Evolutionary conservation across 1,140 invertebrate genomes (phyloP), one percentile per base, ranked within the genome.

Genomic region (Aporrectodea caliginosa): DNA sequence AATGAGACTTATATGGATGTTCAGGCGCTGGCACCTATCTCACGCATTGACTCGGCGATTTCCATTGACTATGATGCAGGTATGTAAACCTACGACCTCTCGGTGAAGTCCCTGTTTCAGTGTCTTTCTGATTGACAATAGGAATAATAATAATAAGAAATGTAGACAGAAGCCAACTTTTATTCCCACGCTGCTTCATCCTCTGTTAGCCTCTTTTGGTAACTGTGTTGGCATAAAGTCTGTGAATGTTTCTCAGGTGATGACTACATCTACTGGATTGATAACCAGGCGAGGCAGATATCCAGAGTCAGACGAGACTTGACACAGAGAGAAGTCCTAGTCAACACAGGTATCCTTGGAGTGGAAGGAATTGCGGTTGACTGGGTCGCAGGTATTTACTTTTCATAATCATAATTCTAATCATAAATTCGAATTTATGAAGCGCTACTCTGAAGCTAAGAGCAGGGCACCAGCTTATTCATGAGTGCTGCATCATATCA

Each of bases 231-330:
- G n/a, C n/a, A n/a, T n/a, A n/a, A n/a, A n/a, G n/a, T n/a, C 27
- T 72, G 70, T 72, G 14, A 29, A 31, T 73, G 2, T 30, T 32
- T 74, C 34, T 0, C 31, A 74, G 73, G 34, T 16, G 86, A 90
- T 58, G 92, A 93, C 82, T 91, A 90, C 78, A 88, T 95, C 14
- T 94, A 93, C 87, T 95, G 94, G 93, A 92, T 93, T 69, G 94
- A 95, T 87, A 91, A 90, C 80, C 93, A 93, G 81, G 90, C 91
- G 75, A 93, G 93, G 70, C 91, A 89, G 27, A 92, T 95, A 22
- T 93, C 92, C 35, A 89, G 93, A 71, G 93, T 94, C 82, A 91
- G 91, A 81, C 90, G 94, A 75, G 93, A 95, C 88, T 93, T 95
- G 29, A 93, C 92, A 0, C 88, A 89, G 6, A 87, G 92, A 31